These are phyloP conservation scores for Ophion ventricosus DNA, from an alignment of 2,888 invertebrate genomes.

Conservation along the genomic window DNA sequence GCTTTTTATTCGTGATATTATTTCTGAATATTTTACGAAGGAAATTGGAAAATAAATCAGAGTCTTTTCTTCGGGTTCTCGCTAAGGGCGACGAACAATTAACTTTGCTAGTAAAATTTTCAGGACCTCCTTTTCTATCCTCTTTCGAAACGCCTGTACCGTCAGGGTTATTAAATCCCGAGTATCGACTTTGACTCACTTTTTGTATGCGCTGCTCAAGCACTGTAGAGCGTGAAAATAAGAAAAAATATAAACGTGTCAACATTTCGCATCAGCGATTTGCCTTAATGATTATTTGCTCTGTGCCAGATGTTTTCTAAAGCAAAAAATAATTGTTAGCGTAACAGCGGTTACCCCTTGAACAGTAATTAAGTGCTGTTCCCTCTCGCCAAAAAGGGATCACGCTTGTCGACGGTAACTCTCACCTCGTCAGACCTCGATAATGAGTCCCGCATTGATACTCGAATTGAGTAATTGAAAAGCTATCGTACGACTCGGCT, in stretches of 20 bases:
- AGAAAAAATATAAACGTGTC: background rate
- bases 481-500: background rate
- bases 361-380: background rate
- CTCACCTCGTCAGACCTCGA: too few relatives aligned
- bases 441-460: too few relatives aligned
- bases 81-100: too few relatives aligned
- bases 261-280: background rate
- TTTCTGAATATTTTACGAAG: too few relatives aligned
- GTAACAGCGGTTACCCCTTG: too few relatives aligned
- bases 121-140: too few relatives aligned
- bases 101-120: too few relatives aligned
- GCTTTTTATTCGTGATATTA: too few relatives aligned
- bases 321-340: background rate
- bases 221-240: constrained; percentile 13
- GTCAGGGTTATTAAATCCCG: background rate
- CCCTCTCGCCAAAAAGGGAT: background rate
- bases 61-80: too few relatives aligned
- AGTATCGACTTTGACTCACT: background rate
- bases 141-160: background rate
- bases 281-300: background rate
- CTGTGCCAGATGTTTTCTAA: background rate
- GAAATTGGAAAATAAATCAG: too few relatives aligned
- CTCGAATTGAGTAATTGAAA: too few relatives aligned
- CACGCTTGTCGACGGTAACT: background rate
- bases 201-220: background rate